Evolutionary conservation across 1,140 invertebrate genomes (phyloP), one percentile per base, ranked within the genome.

Genomic region (Drosophila nasuta): DNA sequence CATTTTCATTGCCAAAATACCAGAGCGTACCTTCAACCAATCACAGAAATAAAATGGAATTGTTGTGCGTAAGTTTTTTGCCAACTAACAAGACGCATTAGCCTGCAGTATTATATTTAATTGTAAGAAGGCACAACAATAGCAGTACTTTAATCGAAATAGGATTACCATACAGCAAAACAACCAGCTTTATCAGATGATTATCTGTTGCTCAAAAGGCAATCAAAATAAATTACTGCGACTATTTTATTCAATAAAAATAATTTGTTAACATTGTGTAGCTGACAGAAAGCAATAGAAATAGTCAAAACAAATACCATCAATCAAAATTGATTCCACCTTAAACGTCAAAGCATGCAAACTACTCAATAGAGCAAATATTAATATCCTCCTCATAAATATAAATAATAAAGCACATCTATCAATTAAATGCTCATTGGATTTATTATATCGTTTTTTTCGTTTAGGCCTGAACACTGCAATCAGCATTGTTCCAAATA

Each of bases 401-500:
- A 41, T 41, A 41, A 41, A 41, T 11, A 43, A 43, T 43, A 0
- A 43, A 43, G n/a, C 41, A 43, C 41, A 43, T 43, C 3, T 6
- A 63, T 63, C 15, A 15, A 28, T 52, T 43, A 41, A 30, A 41
- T 43, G 49, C 49, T 43, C 33, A 11, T 6, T 13, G 38, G 11
- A n/a, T 64, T 64, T 64, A 52, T 54, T 52, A 41, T 45, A 6
- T 48, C n/a, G 13, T 8, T 35, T 20, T 20, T 3, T 13, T 17
- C 2, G 20, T 0, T 51, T 71, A 71, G 8, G 69, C 69, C 45
- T 58, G 13, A 20, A 35, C 62, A 10, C 11, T 15, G 25, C 69
- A 72, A 1, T 1, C 45, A 1, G 52, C 51, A n/a, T 30, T 65
- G 51, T 72, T 72, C 62, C 60, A 72, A 1, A 66, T 25, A 15